Evolutionary conservation across 1,140 invertebrate species (phyloP).

Genomic region (Drosophila eugracilis): DNA sequence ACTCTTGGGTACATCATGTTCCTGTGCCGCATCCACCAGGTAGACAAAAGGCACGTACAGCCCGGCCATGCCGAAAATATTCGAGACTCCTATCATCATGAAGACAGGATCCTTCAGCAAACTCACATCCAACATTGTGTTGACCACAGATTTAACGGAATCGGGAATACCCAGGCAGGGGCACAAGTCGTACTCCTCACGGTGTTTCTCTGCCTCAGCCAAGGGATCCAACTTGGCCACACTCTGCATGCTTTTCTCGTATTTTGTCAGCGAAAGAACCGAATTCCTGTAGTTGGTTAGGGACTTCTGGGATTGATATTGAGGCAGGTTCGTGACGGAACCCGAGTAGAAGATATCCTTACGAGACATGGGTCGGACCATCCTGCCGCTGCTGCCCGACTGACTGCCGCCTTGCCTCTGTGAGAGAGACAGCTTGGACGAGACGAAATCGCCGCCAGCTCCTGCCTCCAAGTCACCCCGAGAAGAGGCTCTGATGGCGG

Average conservation of each 20-base stretch:
- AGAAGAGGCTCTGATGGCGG: constrained; percentile 90
- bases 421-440: constrained; percentile 85
- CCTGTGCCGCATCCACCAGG: constrained; percentile 92
- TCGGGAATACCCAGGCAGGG: constrained; percentile 92
- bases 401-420: constrained; percentile 68
- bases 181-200: constrained; percentile 90
- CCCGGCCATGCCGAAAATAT: constrained; percentile 95
- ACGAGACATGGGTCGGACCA: constrained; percentile 96
- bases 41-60: constrained; percentile 98
- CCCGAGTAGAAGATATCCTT: constrained; percentile 99
- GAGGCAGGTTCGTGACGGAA: constrained; percentile 94
- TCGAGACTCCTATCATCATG: constrained; percentile 96
- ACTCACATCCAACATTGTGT: constrained; percentile 97
- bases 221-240: constrained; percentile 74
- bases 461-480: constrained; percentile 87
- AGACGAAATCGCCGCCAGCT: constrained; percentile 83
- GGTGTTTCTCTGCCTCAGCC: constrained; percentile 88
- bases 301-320: constrained; percentile 96
- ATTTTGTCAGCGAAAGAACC: constrained; percentile 91
- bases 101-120: constrained; percentile 96
- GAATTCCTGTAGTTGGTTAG: constrained; percentile 94
- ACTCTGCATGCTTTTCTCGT: constrained; percentile 87
- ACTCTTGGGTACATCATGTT: constrained; percentile 89
- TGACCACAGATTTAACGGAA: constrained; percentile 92
- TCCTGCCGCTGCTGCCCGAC: constrained; percentile 78